phyloP scores from a whole-genome alignment of 2,797 vertebrate genomes.

The Urosaurus nigricauda region DNA sequence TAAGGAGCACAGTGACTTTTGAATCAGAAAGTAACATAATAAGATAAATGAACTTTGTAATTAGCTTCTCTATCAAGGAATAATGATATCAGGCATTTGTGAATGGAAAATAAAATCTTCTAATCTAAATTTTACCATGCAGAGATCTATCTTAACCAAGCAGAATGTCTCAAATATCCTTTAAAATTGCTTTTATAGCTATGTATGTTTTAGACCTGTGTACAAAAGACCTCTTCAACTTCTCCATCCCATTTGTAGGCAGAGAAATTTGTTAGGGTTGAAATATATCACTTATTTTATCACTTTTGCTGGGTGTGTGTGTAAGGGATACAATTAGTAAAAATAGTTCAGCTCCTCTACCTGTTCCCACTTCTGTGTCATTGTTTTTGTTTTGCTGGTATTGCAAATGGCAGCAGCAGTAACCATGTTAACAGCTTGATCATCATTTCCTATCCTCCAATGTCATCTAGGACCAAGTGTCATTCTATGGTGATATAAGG shows the following conservation, averaged over 20 bases:
- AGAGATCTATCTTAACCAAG: conserved; percentile 8
- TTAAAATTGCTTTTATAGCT: background rate
- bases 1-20: background rate
- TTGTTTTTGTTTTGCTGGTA: background rate
- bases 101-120: background rate
- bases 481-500: background rate
- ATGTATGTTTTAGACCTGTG: background rate
- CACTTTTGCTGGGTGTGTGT: background rate
- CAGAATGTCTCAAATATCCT: no score
- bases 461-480: background rate
- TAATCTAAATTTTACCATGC: background rate
- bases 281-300: background rate
- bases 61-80: background rate
- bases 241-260: background rate
- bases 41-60: conserved; percentile 4
- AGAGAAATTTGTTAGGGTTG: background rate
- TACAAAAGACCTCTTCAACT: background rate
- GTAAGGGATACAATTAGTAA: background rate
- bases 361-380: background rate
- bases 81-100: background rate
- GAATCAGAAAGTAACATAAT: background rate
- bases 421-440: background rate
- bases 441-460: background rate
- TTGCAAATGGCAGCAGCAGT: background rate
- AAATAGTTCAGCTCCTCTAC: background rate